phyloP scores from a whole-genome alignment of 2,888 invertebrate species.

The Hemicrepidius hirtus region DNA sequence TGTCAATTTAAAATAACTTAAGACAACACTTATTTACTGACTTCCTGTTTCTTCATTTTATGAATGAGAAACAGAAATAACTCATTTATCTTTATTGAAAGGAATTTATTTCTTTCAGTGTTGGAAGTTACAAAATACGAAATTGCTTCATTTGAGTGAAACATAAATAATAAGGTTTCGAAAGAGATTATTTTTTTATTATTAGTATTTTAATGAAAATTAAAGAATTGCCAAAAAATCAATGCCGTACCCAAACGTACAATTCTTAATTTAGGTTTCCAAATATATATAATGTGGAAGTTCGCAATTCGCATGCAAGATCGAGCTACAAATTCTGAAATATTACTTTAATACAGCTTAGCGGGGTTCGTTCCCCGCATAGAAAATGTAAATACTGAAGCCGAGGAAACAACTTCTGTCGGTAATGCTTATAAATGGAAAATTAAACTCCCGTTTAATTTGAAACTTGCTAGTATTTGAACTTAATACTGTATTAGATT shows the following conservation, averaged over 20 bases:
- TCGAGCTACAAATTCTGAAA: slow-evolving; percentile 47
- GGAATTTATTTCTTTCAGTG: too few species aligned
- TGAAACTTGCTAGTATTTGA: slow-evolving; percentile 33
- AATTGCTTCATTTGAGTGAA: too few species aligned
- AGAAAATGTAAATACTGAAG: slow-evolving; percentile 47
- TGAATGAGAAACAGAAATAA: too few species aligned
- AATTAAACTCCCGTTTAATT: slow-evolving; percentile 35
- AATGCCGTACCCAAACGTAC: not conserved
- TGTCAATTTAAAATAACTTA: too few species aligned
- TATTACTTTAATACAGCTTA: slow-evolving; percentile 50
- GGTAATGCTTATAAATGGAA: slow-evolving; percentile 41
- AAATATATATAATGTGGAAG: slow-evolving; percentile 24
- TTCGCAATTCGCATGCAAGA: slow-evolving; percentile 29
- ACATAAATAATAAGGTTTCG: too few species aligned
- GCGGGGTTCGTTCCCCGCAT: slow-evolving; percentile 22
- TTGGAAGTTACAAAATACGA: too few species aligned
- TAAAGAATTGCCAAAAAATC: not conserved
- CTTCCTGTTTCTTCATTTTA: too few species aligned
- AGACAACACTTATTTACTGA: too few species aligned
- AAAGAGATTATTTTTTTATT: too few species aligned
- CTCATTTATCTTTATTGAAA: too few species aligned
- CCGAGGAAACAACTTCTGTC: slow-evolving; percentile 27
- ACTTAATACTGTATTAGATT: slow-evolving; percentile 11
- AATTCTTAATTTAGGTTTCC: not conserved
- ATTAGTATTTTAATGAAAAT: too few species aligned